Base-by-base conservation (phyloP, 2,113 vertebrate species). In the Eptesicus fuscus region DNA sequence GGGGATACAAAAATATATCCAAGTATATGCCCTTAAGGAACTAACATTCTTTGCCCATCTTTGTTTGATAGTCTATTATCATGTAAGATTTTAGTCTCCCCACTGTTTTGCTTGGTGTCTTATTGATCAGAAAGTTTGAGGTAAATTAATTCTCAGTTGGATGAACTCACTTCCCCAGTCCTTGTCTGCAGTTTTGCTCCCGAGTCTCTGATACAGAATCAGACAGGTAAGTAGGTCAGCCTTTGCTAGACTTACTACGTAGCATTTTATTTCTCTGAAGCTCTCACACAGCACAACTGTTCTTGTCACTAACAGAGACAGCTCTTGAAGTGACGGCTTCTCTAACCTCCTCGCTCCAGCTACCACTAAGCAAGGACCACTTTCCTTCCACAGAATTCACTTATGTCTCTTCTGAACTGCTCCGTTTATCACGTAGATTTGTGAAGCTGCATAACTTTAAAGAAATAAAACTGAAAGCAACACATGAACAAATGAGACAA, bases 181-280 rank as follows among this genome's bases (percentile, higher is more conserved):
- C 8, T 76, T 69, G 70, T 93, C 83, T 87, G 56, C 32, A 87
- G 90, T 88, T 86, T 42, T 63, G 63, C 86, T 88, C 1, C 83
- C 11, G 61, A n/a, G 47, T 78, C 82, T 83, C 87, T 83, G 56
- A 94, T 25, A 74, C 32, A 28, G 71, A 90, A 42, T 83, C 91
- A 90, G 79, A 79, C 78, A 49, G 40, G 28, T 91, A 97, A 94
- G 92, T 96, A 97, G 95, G 97, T 96, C 95, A 97, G 94, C 70
- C 90, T 69, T 94, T 86, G 69, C 42, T 79, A 84, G 17, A 80
- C 3, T 83, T 59, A 23, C 13, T 40, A 67, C 67, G 71, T 37
- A 83, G 79, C 8, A 2, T 63, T 86, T 91, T 77, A 73, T 91
- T 47, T 44, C 90, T 80, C 30, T 63, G 69, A 83, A 51, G 37